Percentiles rank a stretch among this genome's conserved stretches.
phyloP scores from a whole-genome alignment of 2,888 invertebrate species.

The Rhimphoctona megacephalus region DNA sequence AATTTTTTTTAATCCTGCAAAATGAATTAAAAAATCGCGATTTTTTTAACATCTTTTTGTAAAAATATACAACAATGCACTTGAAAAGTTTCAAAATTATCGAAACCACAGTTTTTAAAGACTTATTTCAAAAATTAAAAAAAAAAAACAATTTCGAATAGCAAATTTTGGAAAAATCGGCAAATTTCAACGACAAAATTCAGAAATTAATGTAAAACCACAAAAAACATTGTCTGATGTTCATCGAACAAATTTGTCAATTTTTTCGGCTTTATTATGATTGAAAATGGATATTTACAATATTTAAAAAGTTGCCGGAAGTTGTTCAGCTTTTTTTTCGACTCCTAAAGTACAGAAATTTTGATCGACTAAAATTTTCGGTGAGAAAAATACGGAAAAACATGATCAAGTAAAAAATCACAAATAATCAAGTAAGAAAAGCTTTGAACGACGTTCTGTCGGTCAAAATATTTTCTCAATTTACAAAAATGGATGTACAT shows the following conservation, averaged over 20 bases:
- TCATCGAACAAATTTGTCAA: not conserved
- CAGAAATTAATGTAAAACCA: not conserved
- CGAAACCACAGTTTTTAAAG: too few relatives aligned
- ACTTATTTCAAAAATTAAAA: not conserved
- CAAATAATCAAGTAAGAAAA: slow-evolving; percentile 4
- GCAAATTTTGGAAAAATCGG: not conserved
- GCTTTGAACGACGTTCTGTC: slow-evolving; percentile 30
- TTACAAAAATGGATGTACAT: slow-evolving; percentile 1
- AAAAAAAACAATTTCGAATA: not conserved
- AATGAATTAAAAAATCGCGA: too few relatives aligned
- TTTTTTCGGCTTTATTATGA: not conserved
- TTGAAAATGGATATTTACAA: not conserved
- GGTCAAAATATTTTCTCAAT: slow-evolving; percentile 38
- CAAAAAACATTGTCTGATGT: not conserved
- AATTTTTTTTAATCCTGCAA: too few relatives aligned
- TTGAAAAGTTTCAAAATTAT: too few relatives aligned
- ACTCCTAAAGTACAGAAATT: not conserved
- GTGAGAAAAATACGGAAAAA: not conserved
- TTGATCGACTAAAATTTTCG: not conserved
- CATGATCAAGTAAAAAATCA: not conserved
- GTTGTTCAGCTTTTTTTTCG: not conserved
- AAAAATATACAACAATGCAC: not conserved
- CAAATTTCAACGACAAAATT: not conserved
- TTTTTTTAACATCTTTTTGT: not conserved
- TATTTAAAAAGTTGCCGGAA: not conserved